These are phyloP conservation scores for Lasioglossum villosulum DNA, from an alignment of 2,888 invertebrate species.

Conservation along the genomic window DNA sequence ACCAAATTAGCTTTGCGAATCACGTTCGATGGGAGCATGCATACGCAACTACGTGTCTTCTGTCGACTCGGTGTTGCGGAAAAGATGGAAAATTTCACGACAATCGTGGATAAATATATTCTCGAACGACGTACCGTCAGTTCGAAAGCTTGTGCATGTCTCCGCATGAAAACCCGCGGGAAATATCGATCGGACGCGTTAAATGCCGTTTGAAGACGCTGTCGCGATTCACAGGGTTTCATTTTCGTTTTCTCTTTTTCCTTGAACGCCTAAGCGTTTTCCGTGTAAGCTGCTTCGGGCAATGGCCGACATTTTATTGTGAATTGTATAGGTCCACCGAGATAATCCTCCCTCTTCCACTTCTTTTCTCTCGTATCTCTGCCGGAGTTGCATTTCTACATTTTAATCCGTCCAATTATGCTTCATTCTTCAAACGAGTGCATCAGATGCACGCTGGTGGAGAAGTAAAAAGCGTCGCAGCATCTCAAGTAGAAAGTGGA, in stretches of 20 bases:
- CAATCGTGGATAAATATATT: neutral
- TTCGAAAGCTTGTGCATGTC: neutral
- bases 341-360: neutral
- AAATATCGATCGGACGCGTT: slow-evolving; percentile 4
- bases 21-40: neutral
- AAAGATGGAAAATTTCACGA: neutral
- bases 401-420: neutral
- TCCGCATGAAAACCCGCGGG: neutral
- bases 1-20: neutral
- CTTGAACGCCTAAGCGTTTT: neutral
- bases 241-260: neutral
- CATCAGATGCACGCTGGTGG: neutral
- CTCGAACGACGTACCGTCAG: neutral
- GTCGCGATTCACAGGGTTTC: neutral
- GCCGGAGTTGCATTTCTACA: neutral
- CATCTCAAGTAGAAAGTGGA: no score
- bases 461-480: neutral
- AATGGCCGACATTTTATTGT: neutral
- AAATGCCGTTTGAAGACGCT: neutral
- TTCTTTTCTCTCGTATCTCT: neutral
- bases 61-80: no score
- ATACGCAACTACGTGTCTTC: neutral
- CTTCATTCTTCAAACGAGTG: neutral
- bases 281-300: neutral
- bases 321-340: neutral